Evolutionary conservation across 2,888 invertebrate genomes (phyloP), one percentile per base, ranked within the genome.

Genomic region (Tetanocera ferruginea): DNA sequence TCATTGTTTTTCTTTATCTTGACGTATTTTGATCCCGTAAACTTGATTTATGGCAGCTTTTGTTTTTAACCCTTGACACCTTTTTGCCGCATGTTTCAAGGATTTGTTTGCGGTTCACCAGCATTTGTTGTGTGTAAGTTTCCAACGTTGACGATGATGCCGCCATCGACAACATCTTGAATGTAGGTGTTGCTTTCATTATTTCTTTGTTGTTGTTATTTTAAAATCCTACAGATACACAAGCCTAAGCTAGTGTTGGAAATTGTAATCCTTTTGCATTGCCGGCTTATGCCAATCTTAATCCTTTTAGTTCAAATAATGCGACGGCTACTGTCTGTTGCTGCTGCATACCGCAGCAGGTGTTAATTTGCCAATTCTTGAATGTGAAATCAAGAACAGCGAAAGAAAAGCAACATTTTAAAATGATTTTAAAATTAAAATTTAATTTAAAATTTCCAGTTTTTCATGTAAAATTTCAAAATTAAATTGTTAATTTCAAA

Each of bases 21-120:
- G 51, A 51, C 34, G 17, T 34, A 14, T 25, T 62, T 55, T 49
- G 43, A 52, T 73, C 60, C 69, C 37, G 60, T 37, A 14, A 49
- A 60, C 43, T 62, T 75, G 75, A 67, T 75, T 75, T 75, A 75
- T 67, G 67, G 9, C 67, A 31, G 31, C 17, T 52, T 52, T 19
- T 43, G 23, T 14, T 62, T n/a, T 62, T 60, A 73, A 73, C 73
- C 73, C 73, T 73, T 73, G 28, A 62, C 73, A 62, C 73, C 25
- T 60, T 60, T 11, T 37, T 51, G 17, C 25, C 52, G 51, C 23
- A 52, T 71, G 55, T 55, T 19, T 49, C 55, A 19, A 51, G 4
- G 69, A 5, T 43, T 49, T 72, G 37, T 43, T 49, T 72, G 37
- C 37, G 34, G 60, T 69, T 69, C 69, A 51, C 51, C 69, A 19